Evolutionary conservation across 2,797 vertebrate genomes (phyloP).

Genomic region (Stomatorhinus walkeri): DNA sequence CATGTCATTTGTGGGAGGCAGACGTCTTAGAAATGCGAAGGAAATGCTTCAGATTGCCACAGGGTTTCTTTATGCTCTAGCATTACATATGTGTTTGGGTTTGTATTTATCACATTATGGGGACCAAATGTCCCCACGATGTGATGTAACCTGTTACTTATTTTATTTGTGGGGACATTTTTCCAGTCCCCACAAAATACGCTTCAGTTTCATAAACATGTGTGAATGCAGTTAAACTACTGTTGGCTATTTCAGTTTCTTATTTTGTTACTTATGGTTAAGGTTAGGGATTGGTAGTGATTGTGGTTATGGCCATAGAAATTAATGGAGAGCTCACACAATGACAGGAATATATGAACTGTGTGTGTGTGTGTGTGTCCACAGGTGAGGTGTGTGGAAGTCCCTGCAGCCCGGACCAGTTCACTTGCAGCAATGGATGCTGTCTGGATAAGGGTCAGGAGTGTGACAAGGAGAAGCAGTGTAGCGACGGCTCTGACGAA

Average conservation of each 20-base stretch:
- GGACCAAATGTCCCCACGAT: background rate
- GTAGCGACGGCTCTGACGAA: slow-evolving; percentile 80
- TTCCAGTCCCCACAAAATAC: background rate
- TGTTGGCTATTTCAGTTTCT: no score
- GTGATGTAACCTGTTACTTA: background rate
- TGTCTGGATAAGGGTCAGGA: slow-evolving; percentile 76
- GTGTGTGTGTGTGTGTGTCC: background rate
- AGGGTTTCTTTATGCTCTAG: background rate
- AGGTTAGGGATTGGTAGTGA: background rate
- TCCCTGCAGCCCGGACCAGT: slow-evolving; percentile 60
- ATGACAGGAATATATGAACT: background rate
- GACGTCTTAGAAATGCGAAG: background rate
- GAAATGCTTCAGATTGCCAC: background rate
- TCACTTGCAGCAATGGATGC: slow-evolving; percentile 75
- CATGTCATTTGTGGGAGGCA: background rate
- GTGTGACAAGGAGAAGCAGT: slow-evolving; percentile 72
- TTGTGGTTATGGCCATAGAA: background rate
- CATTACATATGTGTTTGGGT: background rate
- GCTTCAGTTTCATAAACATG: background rate
- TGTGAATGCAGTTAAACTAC: background rate
- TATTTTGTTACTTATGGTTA: background rate
- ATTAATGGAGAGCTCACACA: background rate
- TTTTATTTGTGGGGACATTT: background rate
- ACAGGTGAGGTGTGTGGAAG: slow-evolving; percentile 57
- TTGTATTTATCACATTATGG: background rate